Conservation (phyloP, 2,888 invertebrate species). For the Bedellia somnulentella region DNA sequence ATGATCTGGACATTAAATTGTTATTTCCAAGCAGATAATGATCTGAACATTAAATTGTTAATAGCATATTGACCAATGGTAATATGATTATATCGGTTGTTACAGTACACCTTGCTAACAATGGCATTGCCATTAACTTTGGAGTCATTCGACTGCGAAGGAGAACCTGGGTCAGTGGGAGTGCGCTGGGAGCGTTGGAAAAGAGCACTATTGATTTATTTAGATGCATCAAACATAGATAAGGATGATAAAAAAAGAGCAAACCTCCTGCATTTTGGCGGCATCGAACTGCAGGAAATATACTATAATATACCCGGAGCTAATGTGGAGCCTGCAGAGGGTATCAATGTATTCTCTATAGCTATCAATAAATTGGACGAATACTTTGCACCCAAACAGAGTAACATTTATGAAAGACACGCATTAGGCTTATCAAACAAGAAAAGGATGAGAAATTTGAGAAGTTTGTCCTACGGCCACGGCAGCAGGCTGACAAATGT, state of each 20-base stretch:
- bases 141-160: constrained; percentile 12
- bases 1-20: no score
- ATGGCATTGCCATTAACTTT: no score
- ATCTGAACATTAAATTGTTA: not conserved
- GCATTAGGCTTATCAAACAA: constrained; percentile 15
- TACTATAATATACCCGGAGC: constrained; percentile 15
- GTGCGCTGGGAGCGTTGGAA: constrained; percentile 17
- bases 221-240: constrained; percentile 10
- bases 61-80: not conserved
- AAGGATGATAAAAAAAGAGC: constrained; percentile 11
- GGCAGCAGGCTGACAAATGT: constrained; percentile 18
- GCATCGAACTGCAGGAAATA: constrained; percentile 14
- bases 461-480: constrained; percentile 15
- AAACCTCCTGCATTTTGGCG: constrained; percentile 13
- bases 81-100: no score
- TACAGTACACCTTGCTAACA: no score
- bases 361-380: constrained; percentile 13
- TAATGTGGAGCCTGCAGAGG: constrained; percentile 6
- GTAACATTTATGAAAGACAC: constrained; percentile 11
- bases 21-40: not conserved
- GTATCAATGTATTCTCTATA: constrained; percentile 2
- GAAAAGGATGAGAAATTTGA: constrained; percentile 16
- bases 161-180: constrained; percentile 14
- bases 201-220: constrained; percentile 13
- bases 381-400: constrained; percentile 18